Percentiles rank a stretch among this genome's conserved stretches.
Conservation (phyloP, 2,888 invertebrate species). For the Mesochorus sp. region DNA sequence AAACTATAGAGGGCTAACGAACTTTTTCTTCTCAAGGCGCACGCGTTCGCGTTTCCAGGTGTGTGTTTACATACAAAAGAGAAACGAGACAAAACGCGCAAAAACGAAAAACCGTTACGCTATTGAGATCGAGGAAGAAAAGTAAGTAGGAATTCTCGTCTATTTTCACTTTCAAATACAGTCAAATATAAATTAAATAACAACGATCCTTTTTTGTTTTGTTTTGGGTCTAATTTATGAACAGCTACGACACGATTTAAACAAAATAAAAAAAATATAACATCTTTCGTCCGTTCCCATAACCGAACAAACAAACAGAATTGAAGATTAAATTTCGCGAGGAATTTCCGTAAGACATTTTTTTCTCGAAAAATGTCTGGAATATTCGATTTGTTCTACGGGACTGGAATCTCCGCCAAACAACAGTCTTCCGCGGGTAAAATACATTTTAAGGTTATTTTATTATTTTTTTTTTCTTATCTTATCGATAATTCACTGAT, state of each 20-base stretch:
- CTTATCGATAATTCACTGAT: no score
- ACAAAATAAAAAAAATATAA: no score
- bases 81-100: neutral
- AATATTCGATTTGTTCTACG: constrained; percentile 53
- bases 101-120: constrained; percentile 10
- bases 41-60: neutral
- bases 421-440: constrained; percentile 35
- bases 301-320: neutral
- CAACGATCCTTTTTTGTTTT: neutral
- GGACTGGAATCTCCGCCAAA: constrained; percentile 15
- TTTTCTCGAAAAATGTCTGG: constrained; percentile 51
- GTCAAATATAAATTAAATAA: neutral
- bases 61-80: neutral
- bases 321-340: no score
- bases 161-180: neutral
- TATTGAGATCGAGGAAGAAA: no score
- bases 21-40: no score
- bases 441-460: no score
- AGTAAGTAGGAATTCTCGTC: neutral
- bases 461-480: no score
- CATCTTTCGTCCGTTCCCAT: no score
- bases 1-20: no score
- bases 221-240: no score
- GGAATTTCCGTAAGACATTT: no score
- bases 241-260: no score